These are phyloP conservation scores for Mus minutoides DNA, from an alignment of 2,797 vertebrate species.

Conservation along the genomic window DNA sequence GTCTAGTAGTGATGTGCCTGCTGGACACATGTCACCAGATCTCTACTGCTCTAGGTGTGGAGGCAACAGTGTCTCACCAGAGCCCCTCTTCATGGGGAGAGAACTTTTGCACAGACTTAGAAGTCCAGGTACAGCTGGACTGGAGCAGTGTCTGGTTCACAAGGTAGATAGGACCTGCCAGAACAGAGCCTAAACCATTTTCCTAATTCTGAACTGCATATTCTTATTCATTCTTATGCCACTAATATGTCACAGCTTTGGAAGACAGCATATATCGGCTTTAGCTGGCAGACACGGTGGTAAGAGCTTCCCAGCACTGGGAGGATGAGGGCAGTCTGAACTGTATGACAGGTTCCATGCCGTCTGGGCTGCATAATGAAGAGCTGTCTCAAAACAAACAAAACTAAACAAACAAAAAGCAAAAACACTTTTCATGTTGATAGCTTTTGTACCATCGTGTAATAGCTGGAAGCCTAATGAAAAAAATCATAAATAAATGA, in stretches of 20 bases:
- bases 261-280: neutral
- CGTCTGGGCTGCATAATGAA: neutral
- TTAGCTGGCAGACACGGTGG: too few species aligned
- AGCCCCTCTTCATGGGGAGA: too few species aligned
- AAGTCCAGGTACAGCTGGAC: neutral
- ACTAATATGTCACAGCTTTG: neutral
- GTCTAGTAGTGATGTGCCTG: fast-evolving
- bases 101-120: neutral
- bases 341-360: neutral
- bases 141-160: too few species aligned
- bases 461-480: neutral
- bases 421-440: neutral
- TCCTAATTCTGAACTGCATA: neutral
- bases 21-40: neutral
- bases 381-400: neutral
- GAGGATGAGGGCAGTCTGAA: neutral
- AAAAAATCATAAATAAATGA: neutral
- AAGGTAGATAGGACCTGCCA: neutral
- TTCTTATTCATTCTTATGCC: neutral
- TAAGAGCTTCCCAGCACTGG: neutral
- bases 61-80: neutral
- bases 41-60: neutral
- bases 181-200: neutral
- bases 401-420: neutral
- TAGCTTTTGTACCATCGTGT: neutral